Evolutionary conservation across 2,113 vertebrate species (phyloP).

Genomic region (Ceyx cyanopectus): DNA sequence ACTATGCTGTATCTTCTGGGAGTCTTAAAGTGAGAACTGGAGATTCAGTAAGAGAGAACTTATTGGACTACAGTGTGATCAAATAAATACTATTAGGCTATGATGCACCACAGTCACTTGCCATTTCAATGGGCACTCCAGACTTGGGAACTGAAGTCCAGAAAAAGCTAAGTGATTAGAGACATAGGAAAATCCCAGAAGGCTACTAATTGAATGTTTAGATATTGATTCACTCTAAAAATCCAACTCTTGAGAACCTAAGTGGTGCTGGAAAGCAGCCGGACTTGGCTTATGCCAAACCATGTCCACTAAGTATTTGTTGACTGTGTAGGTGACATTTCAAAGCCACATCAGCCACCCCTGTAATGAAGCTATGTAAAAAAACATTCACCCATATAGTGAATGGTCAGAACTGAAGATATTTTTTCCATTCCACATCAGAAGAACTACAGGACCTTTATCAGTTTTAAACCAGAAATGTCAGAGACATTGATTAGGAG

Average conservation of each 20-base stretch:
- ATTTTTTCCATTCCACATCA: neutral
- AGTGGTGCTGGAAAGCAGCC: neutral
- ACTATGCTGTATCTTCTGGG: neutral
- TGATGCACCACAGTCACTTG: neutral
- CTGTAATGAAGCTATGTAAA: neutral
- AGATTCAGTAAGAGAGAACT: neutral
- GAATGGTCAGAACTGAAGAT: neutral
- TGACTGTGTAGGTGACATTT: neutral
- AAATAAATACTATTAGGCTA: neutral
- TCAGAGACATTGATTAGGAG: neutral
- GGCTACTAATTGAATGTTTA: neutral
- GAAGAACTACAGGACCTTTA: neutral
- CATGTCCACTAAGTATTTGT: neutral
- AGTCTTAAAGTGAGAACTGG: neutral
- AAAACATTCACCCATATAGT: neutral
- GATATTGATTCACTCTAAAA: neutral
- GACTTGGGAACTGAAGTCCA: neutral
- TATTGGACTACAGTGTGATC: neutral
- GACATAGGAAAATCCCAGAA: neutral
- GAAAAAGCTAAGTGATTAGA: neutral
- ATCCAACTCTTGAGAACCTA: neutral
- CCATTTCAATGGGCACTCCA: neutral
- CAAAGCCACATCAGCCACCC: neutral
- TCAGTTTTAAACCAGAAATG: neutral
- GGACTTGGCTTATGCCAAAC: neutral